Evolutionary conservation across 2,797 vertebrate species (phyloP).

Genomic region (Salarias fasciatus): DNA sequence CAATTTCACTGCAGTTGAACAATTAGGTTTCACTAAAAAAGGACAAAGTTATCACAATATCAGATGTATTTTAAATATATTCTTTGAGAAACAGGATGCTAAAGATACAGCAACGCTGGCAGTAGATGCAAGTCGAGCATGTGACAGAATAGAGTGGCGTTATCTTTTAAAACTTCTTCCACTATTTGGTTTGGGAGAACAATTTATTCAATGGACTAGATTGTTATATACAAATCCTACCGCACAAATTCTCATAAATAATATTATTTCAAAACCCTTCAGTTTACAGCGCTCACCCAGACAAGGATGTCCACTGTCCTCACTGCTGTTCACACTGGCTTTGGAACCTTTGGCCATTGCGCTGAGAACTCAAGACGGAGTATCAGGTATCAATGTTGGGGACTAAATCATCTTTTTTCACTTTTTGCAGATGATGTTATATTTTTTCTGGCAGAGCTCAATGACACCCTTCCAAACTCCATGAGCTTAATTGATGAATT

Average conservation of each 20-base stretch:
- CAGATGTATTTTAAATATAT: not conserved
- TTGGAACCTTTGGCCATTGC: not conserved
- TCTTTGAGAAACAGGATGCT: not conserved
- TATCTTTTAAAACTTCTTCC: not conserved
- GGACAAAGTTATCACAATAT: conserved; percentile 9
- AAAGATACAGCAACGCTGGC: not conserved
- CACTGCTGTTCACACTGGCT: not conserved
- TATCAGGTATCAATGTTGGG: not conserved
- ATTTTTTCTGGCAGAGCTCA: not conserved
- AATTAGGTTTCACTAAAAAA: not conserved
- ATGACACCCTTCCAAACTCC: not conserved
- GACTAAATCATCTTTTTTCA: not conserved
- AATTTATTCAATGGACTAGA: conserved; percentile 5
- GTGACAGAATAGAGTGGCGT: not conserved
- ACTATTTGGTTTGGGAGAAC: conserved; percentile 4
- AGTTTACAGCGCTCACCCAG: not conserved
- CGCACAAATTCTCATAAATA: not conserved
- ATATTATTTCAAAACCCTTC: not conserved
- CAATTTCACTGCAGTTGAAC: not conserved
- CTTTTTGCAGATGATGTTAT: not conserved
- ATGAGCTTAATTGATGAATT: not conserved
- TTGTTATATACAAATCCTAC: not conserved
- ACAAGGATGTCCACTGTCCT: not conserved
- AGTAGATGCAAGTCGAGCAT: not conserved
- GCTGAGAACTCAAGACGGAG: not conserved